Evolutionary conservation across 1,140 invertebrate species (phyloP), one percentile per base, ranked within the genome.

Genomic region (Heterodera carotae): DNA sequence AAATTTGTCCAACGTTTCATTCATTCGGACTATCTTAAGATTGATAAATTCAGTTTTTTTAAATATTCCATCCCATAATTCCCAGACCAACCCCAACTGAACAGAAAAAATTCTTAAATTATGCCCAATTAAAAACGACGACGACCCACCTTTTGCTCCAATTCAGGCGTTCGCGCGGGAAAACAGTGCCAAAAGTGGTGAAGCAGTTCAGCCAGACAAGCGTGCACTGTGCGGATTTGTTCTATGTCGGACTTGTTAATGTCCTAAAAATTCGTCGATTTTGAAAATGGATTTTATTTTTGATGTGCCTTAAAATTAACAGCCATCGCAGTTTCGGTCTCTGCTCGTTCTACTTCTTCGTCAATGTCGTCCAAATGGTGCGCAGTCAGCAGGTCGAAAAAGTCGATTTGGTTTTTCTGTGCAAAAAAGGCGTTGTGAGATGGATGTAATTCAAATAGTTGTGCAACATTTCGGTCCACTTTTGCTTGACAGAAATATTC

Each of bases 171-270:
- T 12, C 64, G 75, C 0, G 84, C 79, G 2, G 85, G 85, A 70
- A 86, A 84, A 56, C 84, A 86, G 12, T 34, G 66, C 85, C 85
- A 86, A 70, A 86, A 86, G 29, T 86, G 85, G 53, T 81, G 79
- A n/a, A 86, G 69, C 34, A 86, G 74, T 68, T 87, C 86, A 25
- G 78, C 72, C 22, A 81, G 33, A 10, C 78, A 73, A 6, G 33
- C 74, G 75, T 53, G 83, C 56, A 68, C 78, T 6, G 67, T 68
- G 33, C 82, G 29, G n/a, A 83, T 69, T 15, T 81, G 75, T 31
- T 59, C 72, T 7, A 83, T 31, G 12, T 77, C 75, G 15, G 15
- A 4, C 2, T 70, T 39, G 67, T 15, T 68, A n/a, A 67, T 29
- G n/a, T 60, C 81, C 72, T 75, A 25, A 29, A 22, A 69, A 29